Conservation (phyloP, 2,113 vertebrate species). For the Calidris pugnax region DNA sequence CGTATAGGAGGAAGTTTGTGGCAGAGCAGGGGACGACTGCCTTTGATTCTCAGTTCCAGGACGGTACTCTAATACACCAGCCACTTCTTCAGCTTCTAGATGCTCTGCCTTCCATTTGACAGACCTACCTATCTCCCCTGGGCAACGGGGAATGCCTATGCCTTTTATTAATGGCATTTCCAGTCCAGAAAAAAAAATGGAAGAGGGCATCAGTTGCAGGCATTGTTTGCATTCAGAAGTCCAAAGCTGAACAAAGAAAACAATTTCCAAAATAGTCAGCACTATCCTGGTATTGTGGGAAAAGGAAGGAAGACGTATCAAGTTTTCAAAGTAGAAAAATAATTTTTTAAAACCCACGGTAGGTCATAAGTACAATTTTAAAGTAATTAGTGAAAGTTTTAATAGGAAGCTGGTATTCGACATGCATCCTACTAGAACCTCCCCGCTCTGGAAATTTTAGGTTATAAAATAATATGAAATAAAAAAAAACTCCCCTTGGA, state of each 20-base stretch:
- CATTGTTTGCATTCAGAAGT: neutral
- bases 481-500: neutral
- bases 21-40: neutral
- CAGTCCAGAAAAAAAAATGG: neutral
- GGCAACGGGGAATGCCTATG: neutral
- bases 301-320: neutral
- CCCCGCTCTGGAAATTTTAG: neutral
- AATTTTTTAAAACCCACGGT: neutral
- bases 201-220: neutral
- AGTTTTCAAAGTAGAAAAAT: neutral
- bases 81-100: neutral
- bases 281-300: neutral
- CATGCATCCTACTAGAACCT: neutral
- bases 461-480: neutral
- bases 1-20: conserved; percentile 38
- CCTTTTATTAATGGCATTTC: neutral
- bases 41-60: neutral
- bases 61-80: neutral
- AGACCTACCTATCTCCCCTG: neutral
- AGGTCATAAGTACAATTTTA: neutral
- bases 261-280: neutral
- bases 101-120: neutral
- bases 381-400: conserved; percentile 9
- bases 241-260: neutral
- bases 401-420: neutral